Evolutionary conservation across 2,888 invertebrate species (phyloP).

Genomic region (Dasysyrphus tricinctus): DNA sequence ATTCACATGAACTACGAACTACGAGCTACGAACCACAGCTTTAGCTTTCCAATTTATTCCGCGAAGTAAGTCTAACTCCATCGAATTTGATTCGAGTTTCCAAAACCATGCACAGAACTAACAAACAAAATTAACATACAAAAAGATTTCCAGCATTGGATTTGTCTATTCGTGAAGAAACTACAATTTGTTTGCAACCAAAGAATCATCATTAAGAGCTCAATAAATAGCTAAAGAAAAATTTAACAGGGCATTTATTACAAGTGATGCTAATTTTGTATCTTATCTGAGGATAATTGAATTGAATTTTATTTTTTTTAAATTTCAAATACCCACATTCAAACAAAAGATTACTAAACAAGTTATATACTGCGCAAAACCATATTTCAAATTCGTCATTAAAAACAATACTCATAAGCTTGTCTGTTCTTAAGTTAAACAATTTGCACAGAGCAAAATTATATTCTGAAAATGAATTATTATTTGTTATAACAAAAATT

Average conservation of each 20-base stretch:
- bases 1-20: no score
- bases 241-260: background rate
- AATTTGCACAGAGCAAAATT: background rate
- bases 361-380: conserved; percentile 23
- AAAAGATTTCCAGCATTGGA: no score
- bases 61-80: no score
- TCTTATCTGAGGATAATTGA: background rate
- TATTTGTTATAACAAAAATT: background rate
- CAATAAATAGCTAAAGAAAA: background rate
- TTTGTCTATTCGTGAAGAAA: no score
- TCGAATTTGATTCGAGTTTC: no score
- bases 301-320: background rate
- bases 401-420: background rate
- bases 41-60: no score
- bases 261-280: background rate
- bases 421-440: background rate
- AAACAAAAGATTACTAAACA: background rate
- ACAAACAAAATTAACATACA: no score
- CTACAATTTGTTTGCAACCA: no score
- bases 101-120: no score
- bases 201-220: background rate
- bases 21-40: no score
- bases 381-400: background rate
- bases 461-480: background rate
- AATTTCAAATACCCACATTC: background rate